Base-by-base conservation (phyloP, 2,797 vertebrate genomes). In the Amblyopsis hoosieri region DNA sequence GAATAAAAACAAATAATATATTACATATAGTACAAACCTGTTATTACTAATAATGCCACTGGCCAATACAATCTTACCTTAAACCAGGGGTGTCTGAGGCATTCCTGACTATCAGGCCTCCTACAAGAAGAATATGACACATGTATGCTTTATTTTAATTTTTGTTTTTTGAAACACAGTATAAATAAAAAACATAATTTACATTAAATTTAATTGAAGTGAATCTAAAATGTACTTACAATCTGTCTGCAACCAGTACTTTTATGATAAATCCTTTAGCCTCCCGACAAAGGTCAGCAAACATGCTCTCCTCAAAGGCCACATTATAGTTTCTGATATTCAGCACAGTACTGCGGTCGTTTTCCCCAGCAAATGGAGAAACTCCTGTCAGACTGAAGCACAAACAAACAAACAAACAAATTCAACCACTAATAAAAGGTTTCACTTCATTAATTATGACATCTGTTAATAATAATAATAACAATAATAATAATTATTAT, bases 301-400 rank as follows among this genome's bases (percentile, higher is more conserved):
- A 99, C 83, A 97, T 98, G 80, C 72, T 92, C 84, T 99, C 97
- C 81, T 99, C 97, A 1, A 99, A 98, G 12, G 97, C 97, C 75
- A 99, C 96, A 0, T 97, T 96, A 80, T 98, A 99, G 87, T 97
- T 98, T 54, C 94, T 94, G 84, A 99, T 98, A 85, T 98, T 99
- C 82, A 99, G 92, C 42, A 98, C 70, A 0, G 97, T 97, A 0
- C 94, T 95, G 72, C 95, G 93, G 78, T 99, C 98, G 0, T 97
- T 98, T 77, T 99, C 97, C 1, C 97, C 97, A 49, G 96, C 96
- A 0, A 99, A 99, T 0, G 97, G 98, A 46, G 98, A 99, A 75
- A 99, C 95, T 47, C 97, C 96, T 0, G 97, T 98, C 76, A 99
- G 89, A 83, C 98, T 99, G 69, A 33, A 42, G 37, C 45, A 77